These are phyloP conservation scores for Parazoanthus darwini DNA, from an alignment of 92 coral and sea anemone genomes.

Conservation along the genomic window DNA sequence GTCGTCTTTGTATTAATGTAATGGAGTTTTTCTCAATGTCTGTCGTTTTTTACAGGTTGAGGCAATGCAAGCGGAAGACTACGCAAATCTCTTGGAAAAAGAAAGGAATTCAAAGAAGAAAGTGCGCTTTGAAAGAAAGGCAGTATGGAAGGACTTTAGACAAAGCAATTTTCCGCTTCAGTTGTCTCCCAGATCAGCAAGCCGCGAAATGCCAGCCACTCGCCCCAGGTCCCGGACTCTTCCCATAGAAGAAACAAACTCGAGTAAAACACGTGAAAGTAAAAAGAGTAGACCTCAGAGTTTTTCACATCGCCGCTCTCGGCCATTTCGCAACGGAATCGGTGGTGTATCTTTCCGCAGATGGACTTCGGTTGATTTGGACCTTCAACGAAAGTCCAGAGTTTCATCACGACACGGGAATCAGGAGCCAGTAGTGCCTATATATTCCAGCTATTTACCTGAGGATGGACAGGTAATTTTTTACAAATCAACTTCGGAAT, in stretches of 20 bases:
- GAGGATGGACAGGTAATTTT: neutral
- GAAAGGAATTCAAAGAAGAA: constrained; percentile 60
- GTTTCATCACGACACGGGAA: neutral
- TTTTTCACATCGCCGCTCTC: constrained; percentile 32
- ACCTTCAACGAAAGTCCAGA: constrained; percentile 18
- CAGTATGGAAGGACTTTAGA: constrained; percentile 71
- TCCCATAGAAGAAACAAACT: constrained; percentile 1
- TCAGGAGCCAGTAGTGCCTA: neutral
- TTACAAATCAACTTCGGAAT: constrained; percentile 29
- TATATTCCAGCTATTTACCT: neutral
- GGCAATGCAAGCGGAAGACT: constrained; percentile 53
- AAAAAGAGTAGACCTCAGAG: constrained; percentile 25
- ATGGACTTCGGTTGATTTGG: constrained; percentile 41
- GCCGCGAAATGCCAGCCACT: constrained; percentile 38
- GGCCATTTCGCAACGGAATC: neutral
- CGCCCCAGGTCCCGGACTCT: constrained; percentile 29
- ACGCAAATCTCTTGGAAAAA: constrained; percentile 53
- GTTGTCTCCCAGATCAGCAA: constrained; percentile 32
- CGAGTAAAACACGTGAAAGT: neutral
- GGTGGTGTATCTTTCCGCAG: constrained; percentile 33
- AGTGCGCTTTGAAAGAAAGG: constrained; percentile 89
- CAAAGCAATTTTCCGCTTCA: constrained; percentile 57
- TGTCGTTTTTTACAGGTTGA: constrained; percentile 52
- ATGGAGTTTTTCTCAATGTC: too few relatives aligned
- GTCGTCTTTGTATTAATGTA: too few relatives aligned